Conservation (phyloP, 2,888 invertebrate species). For the Drosophila kuntzei region DNA sequence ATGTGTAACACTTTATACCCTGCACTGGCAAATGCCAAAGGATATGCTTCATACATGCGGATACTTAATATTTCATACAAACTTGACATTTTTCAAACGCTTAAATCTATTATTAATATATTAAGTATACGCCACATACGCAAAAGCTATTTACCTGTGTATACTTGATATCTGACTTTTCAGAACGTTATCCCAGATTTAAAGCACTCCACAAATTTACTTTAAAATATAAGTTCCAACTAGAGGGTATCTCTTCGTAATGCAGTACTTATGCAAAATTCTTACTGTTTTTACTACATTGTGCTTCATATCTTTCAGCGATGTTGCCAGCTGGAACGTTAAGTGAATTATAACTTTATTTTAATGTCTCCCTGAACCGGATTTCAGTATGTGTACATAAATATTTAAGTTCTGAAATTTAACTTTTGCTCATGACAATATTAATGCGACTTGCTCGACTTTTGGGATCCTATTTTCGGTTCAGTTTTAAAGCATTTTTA, state of each 20-base stretch:
- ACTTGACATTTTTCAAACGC: no score
- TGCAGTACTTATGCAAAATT: not conserved
- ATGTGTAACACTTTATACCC: conserved; percentile 13
- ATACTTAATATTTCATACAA: not conserved
- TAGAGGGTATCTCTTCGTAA: conserved; percentile 10
- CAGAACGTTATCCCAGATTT: not conserved
- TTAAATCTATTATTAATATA: no score
- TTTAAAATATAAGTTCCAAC: not conserved
- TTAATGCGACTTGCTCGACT: conserved; percentile 13
- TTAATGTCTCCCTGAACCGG: conserved; percentile 28
- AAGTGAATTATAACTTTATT: conserved; percentile 57
- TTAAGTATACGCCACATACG: conserved; percentile 1
- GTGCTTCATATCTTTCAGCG: conserved; percentile 33
- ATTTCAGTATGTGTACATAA: conserved; percentile 31
- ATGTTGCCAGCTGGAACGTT: conserved; percentile 37
- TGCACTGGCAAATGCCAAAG: not conserved
- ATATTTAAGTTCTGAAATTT: conserved; percentile 40
- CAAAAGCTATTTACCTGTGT: not conserved
- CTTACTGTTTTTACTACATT: not conserved
- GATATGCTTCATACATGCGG: not conserved
- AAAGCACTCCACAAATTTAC: not conserved
- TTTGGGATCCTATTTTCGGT: conserved; percentile 6
- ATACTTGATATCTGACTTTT: not conserved
- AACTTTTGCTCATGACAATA: conserved; percentile 21
- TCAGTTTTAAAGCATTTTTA: conserved; percentile 27